These are phyloP conservation scores for Bradypodion ventrale DNA, from an alignment of 2,797 vertebrate genomes.

Conservation along the genomic window DNA sequence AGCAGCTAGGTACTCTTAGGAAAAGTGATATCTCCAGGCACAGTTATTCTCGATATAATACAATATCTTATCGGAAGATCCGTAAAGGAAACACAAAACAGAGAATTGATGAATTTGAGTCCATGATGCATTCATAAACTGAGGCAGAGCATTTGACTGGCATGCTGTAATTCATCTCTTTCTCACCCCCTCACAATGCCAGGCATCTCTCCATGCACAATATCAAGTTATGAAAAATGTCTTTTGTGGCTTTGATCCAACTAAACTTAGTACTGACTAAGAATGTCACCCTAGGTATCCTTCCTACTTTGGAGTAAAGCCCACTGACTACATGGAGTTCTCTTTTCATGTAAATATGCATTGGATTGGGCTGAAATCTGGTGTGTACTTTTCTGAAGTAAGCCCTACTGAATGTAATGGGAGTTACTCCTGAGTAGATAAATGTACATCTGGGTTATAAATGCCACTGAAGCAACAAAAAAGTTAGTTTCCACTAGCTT, in stretches of 20 bases:
- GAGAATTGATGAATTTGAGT: constrained; percentile 91
- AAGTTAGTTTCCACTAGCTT: background rate
- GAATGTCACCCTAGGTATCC: background rate
- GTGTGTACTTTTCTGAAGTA: background rate
- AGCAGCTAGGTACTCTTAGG: constrained; percentile 59
- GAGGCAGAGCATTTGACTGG: constrained; percentile 11
- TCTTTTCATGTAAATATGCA: background rate
- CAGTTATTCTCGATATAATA: constrained; percentile 86
- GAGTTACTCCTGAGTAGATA: background rate
- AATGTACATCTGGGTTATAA: background rate
- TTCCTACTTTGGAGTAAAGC: background rate
- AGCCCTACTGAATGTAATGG: background rate
- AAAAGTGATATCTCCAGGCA: constrained; percentile 82
- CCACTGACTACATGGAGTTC: background rate
- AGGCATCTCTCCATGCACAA: constrained; percentile 6
- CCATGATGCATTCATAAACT: constrained; percentile 83
- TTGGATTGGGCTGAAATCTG: background rate
- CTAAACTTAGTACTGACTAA: constrained; percentile 23
- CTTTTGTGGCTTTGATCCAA: constrained; percentile 32
- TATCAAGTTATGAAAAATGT: constrained; percentile 24
- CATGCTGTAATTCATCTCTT: background rate
- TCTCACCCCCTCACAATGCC: background rate
- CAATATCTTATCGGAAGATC: constrained; percentile 93
- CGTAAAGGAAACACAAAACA: constrained; percentile 92
- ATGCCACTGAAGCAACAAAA: background rate